Conservation (phyloP, 2,888 invertebrate genomes). For the Melanargia galathea region DNA sequence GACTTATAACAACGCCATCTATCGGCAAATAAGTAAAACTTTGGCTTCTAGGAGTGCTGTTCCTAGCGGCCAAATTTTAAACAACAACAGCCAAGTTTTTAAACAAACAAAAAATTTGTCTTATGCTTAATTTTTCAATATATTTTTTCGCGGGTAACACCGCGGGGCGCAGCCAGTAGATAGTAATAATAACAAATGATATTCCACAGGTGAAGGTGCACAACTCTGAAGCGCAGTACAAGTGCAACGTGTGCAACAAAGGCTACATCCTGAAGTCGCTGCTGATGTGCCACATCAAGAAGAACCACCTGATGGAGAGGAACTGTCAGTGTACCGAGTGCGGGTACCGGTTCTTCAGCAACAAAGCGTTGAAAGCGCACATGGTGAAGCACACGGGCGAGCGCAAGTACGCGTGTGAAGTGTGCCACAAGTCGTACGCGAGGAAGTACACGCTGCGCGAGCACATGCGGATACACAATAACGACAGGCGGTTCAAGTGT, state of each 20-base stretch:
- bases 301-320: slow-evolving; percentile 73
- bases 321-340: slow-evolving; percentile 77
- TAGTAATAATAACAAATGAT: too few relatives aligned
- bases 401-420: slow-evolving; percentile 62
- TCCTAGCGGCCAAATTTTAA: too few relatives aligned
- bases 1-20: too few relatives aligned
- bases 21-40: too few relatives aligned
- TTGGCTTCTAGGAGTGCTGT: too few relatives aligned
- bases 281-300: slow-evolving; percentile 70
- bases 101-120: too few relatives aligned
- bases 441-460: slow-evolving; percentile 62
- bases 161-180: too few relatives aligned
- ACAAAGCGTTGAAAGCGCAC: slow-evolving; percentile 77
- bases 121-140: too few relatives aligned
- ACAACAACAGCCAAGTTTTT: too few relatives aligned
- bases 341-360: slow-evolving; percentile 76
- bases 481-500: slow-evolving; percentile 68
- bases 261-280: slow-evolving; percentile 64
- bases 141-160: too few relatives aligned
- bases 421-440: slow-evolving; percentile 72
- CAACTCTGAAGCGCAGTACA: slow-evolving; percentile 68
- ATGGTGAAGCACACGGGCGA: slow-evolving; percentile 77
- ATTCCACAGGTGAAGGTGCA: slow-evolving; percentile 72
- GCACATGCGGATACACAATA: slow-evolving; percentile 72
- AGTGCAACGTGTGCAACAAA: slow-evolving; percentile 69